phyloP scores from a whole-genome alignment of 2,113 vertebrate genomes.

The Delphinapterus leucas region DNA sequence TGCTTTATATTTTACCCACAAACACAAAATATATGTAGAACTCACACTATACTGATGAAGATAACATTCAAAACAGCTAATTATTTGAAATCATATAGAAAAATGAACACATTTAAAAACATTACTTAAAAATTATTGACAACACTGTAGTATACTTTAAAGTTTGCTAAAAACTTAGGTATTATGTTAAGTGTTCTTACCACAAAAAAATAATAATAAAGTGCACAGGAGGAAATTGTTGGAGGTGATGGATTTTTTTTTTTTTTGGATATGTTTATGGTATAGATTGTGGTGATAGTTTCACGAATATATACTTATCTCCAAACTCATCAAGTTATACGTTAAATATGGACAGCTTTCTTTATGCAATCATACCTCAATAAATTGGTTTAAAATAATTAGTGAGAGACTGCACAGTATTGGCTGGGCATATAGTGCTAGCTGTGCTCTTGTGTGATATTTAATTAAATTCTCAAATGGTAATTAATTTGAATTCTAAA shows the following conservation, averaged over 20 bases:
- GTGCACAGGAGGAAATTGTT: too few species aligned
- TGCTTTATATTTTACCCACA: not conserved
- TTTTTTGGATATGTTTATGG: not conserved
- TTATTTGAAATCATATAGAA: not conserved
- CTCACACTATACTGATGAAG: not conserved
- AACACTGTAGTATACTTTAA: not conserved
- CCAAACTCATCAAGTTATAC: too few species aligned
- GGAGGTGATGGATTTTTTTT: not conserved
- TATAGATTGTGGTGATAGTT: not conserved
- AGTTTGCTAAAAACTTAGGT: not conserved
- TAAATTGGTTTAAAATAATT: not conserved
- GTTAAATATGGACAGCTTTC: too few species aligned
- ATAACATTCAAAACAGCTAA: not conserved
- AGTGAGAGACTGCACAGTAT: not conserved
- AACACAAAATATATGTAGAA: not conserved
- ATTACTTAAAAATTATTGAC: not conserved
- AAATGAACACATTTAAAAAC: not conserved
- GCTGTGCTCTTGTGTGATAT: not conserved
- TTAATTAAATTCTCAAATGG: not conserved
- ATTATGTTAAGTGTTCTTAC: not conserved
- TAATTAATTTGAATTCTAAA: not conserved
- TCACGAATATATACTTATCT: too few species aligned
- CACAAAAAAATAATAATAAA: not conserved
- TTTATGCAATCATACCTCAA: not conserved
- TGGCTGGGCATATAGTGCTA: not conserved